phyloP scores from a whole-genome alignment of 2,888 invertebrate genomes.

The Brachylomia viminalis region DNA sequence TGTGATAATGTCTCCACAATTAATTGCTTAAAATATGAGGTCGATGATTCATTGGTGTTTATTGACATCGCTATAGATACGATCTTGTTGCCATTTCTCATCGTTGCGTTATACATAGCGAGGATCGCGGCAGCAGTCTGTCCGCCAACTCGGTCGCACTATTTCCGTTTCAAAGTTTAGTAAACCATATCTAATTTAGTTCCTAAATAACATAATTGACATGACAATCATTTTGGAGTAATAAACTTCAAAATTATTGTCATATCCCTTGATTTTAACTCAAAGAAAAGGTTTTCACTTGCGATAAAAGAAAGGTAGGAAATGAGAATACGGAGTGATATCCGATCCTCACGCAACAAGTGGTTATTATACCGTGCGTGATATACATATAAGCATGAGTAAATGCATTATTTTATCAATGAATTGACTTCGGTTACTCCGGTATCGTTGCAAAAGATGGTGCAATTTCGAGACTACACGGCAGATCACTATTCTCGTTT shows the following conservation, averaged over 20 bases:
- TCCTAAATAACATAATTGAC: constrained; percentile 41
- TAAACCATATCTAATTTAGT: constrained; percentile 66
- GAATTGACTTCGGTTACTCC: constrained; percentile 24
- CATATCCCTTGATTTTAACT: constrained; percentile 1
- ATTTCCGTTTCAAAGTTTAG: constrained; percentile 77
- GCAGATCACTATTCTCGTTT: constrained; percentile 52
- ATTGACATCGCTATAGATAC: constrained; percentile 63
- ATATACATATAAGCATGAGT: constrained; percentile 57
- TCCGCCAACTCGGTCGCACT: constrained; percentile 84
- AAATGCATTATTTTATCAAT: constrained; percentile 39
- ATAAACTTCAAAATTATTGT: no score
- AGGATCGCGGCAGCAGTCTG: constrained; percentile 76
- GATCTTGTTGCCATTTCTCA: constrained; percentile 51
- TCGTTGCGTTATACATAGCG: constrained; percentile 56
- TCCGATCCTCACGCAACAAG: constrained; percentile 60
- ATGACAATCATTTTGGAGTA: constrained; percentile 40
- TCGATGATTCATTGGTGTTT: constrained; percentile 72
- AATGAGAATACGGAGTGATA: constrained; percentile 50
- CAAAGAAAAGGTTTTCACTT: constrained; percentile 34
- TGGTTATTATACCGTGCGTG: constrained; percentile 49
- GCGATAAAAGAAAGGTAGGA: constrained; percentile 42
- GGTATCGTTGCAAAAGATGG: constrained; percentile 31
- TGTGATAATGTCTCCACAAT: constrained; percentile 73
- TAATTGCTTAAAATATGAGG: constrained; percentile 73
- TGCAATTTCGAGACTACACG: constrained; percentile 60